These are phyloP conservation scores for Elaeidobius kamerunicus DNA, from an alignment of 2,888 invertebrate species.

Conservation along the genomic window DNA sequence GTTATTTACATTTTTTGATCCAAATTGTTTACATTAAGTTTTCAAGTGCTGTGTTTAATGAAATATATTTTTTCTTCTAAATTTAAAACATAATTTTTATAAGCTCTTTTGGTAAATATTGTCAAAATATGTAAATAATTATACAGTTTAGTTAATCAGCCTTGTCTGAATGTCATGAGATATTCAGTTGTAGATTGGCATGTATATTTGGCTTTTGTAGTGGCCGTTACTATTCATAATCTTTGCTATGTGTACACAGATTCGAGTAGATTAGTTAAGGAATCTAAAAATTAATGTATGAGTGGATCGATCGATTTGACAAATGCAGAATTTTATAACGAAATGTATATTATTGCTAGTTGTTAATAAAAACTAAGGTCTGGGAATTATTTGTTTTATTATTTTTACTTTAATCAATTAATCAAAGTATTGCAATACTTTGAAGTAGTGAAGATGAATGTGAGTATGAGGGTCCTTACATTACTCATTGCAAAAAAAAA, in stretches of 20 bases:
- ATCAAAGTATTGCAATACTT: no score
- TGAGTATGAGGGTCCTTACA: no score
- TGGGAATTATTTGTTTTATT: constrained; percentile 39
- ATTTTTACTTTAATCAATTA: background rate
- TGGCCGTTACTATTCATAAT: constrained; percentile 15
- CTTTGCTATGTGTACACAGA: constrained; percentile 16
- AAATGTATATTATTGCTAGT: constrained; percentile 49
- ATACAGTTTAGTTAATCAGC: constrained; percentile 7
- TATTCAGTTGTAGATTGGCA: constrained; percentile 17
- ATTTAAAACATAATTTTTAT: no score
- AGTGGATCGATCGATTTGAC: constrained; percentile 14
- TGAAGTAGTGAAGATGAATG: no score
- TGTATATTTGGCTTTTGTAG: constrained; percentile 23
- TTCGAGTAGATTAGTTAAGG: constrained; percentile 12
- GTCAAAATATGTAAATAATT: constrained; percentile 14
- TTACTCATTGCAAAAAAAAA: no score
- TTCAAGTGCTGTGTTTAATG: no score
- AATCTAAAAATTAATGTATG: constrained; percentile 11
- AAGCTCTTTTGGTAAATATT: no score
- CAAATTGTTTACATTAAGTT: no score
- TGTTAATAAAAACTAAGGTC: constrained; percentile 51
- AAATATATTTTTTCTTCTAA: no score
- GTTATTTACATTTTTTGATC: constrained; percentile 16
- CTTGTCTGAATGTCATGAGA: constrained; percentile 14
- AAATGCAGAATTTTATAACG: constrained; percentile 42